Evolutionary conservation across 2,113 vertebrate species (phyloP), one percentile per base, ranked within the genome.

Genomic region (Urocitellus parryii): DNA sequence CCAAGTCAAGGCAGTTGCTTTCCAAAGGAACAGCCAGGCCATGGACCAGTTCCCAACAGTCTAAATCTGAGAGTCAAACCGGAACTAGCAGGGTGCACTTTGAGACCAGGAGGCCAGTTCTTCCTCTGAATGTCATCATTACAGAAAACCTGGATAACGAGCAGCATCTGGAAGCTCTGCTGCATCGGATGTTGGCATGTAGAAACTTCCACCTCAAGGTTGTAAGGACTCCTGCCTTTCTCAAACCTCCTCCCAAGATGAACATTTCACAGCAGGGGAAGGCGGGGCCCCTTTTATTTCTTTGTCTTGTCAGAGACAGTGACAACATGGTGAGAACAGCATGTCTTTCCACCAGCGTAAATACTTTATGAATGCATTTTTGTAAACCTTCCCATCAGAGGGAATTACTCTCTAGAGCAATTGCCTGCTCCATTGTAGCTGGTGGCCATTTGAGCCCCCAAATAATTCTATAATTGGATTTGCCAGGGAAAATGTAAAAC

Each of bases 351-450:
- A 95, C 77, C 94, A 92, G 91, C 0, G 77, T 98, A 98, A 98
- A 98, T 98, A 98, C 97, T 98, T 97, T 91, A 97, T 68, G 96
- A 98, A 97, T 95, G 97, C 84, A 96, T 98, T 98, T 95, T 96
- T 96, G 98, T 95, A 97, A 97, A 97, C 91, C 97, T 98, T 97
- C 97, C 97, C 90, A 80, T 98, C 98, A 97, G 88, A 94, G 94
- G 73, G 97, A 98, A 98, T 98, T 98, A 98, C 95, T 97, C 97
- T 98, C 94, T 97, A 97, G 97, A 97, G 98, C 91, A 97, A 96
- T 25, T 97, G 96, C 95, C 96, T 77, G 84, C 81, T 95, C 90
- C 97, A 88, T 58, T 97, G 94, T 96, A 98, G 97, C 96, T 88
- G 78, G 95, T 96, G 95, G 97, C 97, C 98, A 97, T 97, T 98